Percentiles rank a stretch among this genome's conserved stretches.
These are phyloP conservation scores for Drosophila paulistorum DNA, from an alignment of 1,140 invertebrate species.

Conservation along the genomic window DNA sequence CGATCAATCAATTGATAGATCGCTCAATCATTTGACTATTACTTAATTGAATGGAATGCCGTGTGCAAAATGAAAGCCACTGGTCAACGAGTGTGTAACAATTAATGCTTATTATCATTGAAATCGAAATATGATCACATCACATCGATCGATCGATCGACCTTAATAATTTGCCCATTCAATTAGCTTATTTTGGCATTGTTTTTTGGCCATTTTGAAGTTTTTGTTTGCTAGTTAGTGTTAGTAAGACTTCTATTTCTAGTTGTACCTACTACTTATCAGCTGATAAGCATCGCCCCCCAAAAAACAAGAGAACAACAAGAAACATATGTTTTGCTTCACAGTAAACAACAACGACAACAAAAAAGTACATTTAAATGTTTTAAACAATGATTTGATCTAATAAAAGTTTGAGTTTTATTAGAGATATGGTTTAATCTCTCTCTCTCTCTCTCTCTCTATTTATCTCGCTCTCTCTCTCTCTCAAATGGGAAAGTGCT, in stretches of 20 bases:
- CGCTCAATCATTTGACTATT: not conserved
- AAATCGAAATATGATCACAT: conserved; percentile 6
- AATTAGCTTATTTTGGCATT: conserved; percentile 35
- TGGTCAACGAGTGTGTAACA: conserved; percentile 25
- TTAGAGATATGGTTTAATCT: too few relatives aligned
- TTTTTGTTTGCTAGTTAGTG: conserved; percentile 15
- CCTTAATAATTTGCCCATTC: not conserved
- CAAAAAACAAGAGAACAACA: not conserved
- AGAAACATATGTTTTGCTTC: conserved; percentile 8
- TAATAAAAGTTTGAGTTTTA: too few relatives aligned
- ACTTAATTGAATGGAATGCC: not conserved
- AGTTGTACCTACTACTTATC: not conserved
- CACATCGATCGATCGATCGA: conserved; percentile 34
- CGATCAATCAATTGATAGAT: not conserved
- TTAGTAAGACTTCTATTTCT: conserved; percentile 36
- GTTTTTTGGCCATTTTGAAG: conserved; percentile 47
- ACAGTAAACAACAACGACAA: not conserved
- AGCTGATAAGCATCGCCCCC: conserved; percentile 1
- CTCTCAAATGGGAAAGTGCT: conserved; percentile 14
- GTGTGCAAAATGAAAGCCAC: not conserved
- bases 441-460: not conserved
- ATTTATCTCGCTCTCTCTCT: too few relatives aligned
- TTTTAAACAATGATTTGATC: not conserved
- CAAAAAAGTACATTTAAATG: not conserved
- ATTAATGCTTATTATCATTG: conserved; percentile 47